Base-by-base conservation (phyloP, 2,888 invertebrate species). In the Brachypalpus laphriformis region DNA sequence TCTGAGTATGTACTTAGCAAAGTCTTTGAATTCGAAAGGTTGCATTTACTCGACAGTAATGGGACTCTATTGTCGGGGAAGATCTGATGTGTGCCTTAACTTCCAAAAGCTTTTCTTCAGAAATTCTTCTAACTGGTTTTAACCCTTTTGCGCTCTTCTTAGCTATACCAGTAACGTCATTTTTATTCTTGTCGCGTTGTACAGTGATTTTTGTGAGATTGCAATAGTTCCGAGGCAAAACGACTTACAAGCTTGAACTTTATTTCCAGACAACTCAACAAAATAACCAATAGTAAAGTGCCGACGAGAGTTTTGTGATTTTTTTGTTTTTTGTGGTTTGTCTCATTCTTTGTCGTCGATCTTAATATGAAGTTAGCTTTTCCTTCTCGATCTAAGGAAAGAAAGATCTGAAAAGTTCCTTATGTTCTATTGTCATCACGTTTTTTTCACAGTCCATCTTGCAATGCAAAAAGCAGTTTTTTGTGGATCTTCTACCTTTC, bases 221-320 rank as follows among this genome's bases (percentile, higher is more conserved):
- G 25, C 18, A 34, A 65, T 57, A 1, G 65, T 75, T 8, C 75
- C 75, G 0, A 65, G 25, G 45, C 65, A 75, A 68, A 49, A 76
- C 1, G 59, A 11, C 37, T 68, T 76, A 22, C 75, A 65, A 2
- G 65, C 47, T n/a, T 56, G 49, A n/a, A 66, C n/a, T 9, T n/a
- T 42, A 11, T 75, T 65, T 56, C 37, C 65, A 4, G 11, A 34
- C n/a, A 66, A 4, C 16, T 66, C 65, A 3, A 66, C 40, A 59
- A 49, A 66, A 59, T 51, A 59, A 14, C 28, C 14, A 16, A 68
- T 51, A 0, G 51, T 40, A 9, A 31, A 59, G 6, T 7, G 22
- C 0, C 57, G 45, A 37, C 59, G 42, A 28, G 51, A 59, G 9
- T 1, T 2, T 3, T 4, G 0, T 4, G 28, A 37, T 47, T 42